phyloP scores from a whole-genome alignment of 1,140 invertebrate species.

The Diabrotica undecimpunctata region DNA sequence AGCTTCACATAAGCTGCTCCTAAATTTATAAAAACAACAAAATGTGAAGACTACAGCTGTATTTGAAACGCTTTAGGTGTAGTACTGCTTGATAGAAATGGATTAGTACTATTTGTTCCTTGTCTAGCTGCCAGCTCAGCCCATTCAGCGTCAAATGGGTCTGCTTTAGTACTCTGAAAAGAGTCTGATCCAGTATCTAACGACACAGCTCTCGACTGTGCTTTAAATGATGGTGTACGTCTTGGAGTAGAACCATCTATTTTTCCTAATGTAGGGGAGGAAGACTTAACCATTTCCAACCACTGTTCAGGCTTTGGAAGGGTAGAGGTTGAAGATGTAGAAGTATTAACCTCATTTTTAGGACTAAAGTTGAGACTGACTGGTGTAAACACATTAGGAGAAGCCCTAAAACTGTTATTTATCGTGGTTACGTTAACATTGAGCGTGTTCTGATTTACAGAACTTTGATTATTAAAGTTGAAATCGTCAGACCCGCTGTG shows the following conservation, averaged over 20 bases:
- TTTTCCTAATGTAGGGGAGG: slow-evolving; percentile 44
- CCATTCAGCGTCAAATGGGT: slow-evolving; percentile 88
- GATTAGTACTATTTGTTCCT: slow-evolving; percentile 50
- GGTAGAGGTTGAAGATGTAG: slow-evolving; percentile 37
- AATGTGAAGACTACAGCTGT: slow-evolving; percentile 53
- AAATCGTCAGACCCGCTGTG: slow-evolving; percentile 64
- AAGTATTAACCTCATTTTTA: slow-evolving; percentile 32
- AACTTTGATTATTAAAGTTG: slow-evolving; percentile 55
- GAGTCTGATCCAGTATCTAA: slow-evolving; percentile 52
- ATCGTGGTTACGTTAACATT: slow-evolving; percentile 41
- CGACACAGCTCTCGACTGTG: slow-evolving; percentile 60
- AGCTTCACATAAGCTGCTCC: slow-evolving; percentile 1
- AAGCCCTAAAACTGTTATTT: slow-evolving; percentile 38
- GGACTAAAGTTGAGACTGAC: slow-evolving; percentile 48
- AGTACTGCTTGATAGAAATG: slow-evolving; percentile 52
- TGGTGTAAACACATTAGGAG: slow-evolving; percentile 41
- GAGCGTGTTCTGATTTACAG: slow-evolving; percentile 54
- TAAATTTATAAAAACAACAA: slow-evolving; percentile 3
- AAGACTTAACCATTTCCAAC: slow-evolving; percentile 64
- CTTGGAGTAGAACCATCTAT: slow-evolving; percentile 48
- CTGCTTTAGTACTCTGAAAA: slow-evolving; percentile 47
- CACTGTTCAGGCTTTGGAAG: slow-evolving; percentile 74
- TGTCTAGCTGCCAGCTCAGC: slow-evolving; percentile 53
- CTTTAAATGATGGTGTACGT: slow-evolving; percentile 52
- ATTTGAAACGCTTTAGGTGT: slow-evolving; percentile 62